Evolutionary conservation across 2,888 invertebrate genomes (phyloP), one percentile per base, ranked within the genome.

Genomic region (Abrostola triplasia): DNA sequence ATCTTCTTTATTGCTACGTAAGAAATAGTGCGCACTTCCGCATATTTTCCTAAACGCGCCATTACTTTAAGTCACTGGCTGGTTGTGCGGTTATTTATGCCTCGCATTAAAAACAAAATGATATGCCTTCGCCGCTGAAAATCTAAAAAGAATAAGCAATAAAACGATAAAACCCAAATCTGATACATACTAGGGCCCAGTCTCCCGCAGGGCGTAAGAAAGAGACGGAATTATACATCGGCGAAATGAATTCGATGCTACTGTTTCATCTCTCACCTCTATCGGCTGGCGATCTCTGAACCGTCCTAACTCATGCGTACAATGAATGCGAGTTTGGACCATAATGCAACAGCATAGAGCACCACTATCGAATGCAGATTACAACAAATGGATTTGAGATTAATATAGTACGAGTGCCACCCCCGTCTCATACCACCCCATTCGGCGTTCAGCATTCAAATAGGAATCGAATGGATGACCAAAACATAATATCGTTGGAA

Each of bases 111-210:
- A 94, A 94, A 92, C 92, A 92, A 93, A 94, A 94, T 94, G 93
- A 94, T 94, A 93, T 93, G 93, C 93, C 92, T 93, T 90, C 92
- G 90, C 92, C 89, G 91, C 92, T 93, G 93, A 94, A 94, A 94
- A 94, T 94, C 94, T 94, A 94, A 94, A 94, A 94, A 94, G 93
- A 94, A 94, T 94, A 94, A 93, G 94, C 94, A 94, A 94, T 94
- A 94, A 94, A 94, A 94, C 93, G 93, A 94, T 94, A 94, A 94
- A 94, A 92, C 93, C 93, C 93, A 93, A 94, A 94, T 94, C 94
- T 93, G 94, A 94, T 94, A 94, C 94, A 94, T 92, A 90, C 92
- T 92, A 92, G 92, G 91, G 91, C 88, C 89, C 89, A 90, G 91
- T 87, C 89, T 90, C 92, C 92, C 90, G 89, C 91, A 85, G 91